Evolutionary conservation across 2,888 invertebrate genomes (phyloP).

Genomic region (Hydropsyche betteni): DNA sequence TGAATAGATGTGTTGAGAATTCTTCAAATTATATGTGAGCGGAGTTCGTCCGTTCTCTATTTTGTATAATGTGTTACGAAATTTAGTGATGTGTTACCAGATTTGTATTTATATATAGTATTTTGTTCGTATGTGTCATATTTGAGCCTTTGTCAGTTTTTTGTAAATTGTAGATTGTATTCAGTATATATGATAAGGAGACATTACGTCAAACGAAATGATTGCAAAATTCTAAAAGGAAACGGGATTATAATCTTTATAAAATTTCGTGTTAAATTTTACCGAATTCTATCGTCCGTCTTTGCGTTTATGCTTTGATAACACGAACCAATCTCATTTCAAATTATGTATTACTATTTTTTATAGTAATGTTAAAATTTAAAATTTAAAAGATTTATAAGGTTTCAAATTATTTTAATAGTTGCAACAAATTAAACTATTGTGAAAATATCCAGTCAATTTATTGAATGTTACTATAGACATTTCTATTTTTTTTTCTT

Average conservation of each 20-base stretch:
- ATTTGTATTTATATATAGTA: slow-evolving; percentile 52
- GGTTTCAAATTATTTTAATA: too few relatives aligned
- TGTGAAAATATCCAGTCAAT: too few relatives aligned
- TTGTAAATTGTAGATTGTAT: slow-evolving; percentile 47
- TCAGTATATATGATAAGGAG: slow-evolving; percentile 42
- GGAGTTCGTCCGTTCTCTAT: slow-evolving; percentile 43
- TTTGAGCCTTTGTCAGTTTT: slow-evolving; percentile 51
- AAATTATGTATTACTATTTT: slow-evolving; percentile 2
- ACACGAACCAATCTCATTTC: background rate
- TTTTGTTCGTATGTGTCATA: slow-evolving; percentile 51
- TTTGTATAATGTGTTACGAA: slow-evolving; percentile 46
- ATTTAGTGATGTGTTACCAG: slow-evolving; percentile 50
- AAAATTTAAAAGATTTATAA: too few relatives aligned
- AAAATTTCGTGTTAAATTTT: slow-evolving; percentile 10
- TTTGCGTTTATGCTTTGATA: slow-evolving; percentile 6
- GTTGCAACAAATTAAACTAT: too few relatives aligned
- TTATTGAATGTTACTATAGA: too few relatives aligned
- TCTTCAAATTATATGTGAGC: slow-evolving; percentile 39
- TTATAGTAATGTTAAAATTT: too few relatives aligned
- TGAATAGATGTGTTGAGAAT: slow-evolving; percentile 38
- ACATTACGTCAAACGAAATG: slow-evolving; percentile 42
- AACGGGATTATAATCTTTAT: slow-evolving; percentile 19
- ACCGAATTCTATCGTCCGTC: background rate
- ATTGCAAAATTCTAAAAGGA: slow-evolving; percentile 49
- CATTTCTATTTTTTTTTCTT: too few relatives aligned